A percentile compares a stretch with the other conserved stretches of the same genome.
Conservation (phyloP, 2,888 invertebrate species). For the Mythimna albipuncta region DNA sequence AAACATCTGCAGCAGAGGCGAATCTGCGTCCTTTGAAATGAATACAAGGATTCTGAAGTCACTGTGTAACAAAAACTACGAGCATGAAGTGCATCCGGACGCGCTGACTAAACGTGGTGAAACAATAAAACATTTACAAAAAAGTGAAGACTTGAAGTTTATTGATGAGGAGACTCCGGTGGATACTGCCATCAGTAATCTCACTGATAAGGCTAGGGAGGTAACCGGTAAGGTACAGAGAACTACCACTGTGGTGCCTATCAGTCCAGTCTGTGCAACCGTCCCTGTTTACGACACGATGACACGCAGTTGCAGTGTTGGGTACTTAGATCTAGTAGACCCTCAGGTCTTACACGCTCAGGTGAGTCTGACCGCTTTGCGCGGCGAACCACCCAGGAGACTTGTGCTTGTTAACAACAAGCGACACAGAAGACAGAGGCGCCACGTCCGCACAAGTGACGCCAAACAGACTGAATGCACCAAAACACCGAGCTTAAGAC, state of each 20-base stretch:
- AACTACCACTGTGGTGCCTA: slow-evolving; percentile 92
- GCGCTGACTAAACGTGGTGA: slow-evolving; percentile 78
- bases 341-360: slow-evolving; percentile 94
- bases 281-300: slow-evolving; percentile 91
- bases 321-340: slow-evolving; percentile 96
- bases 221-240: slow-evolving; percentile 77
- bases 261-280: slow-evolving; percentile 90
- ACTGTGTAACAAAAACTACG: slow-evolving; percentile 83
- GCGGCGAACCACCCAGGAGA: slow-evolving; percentile 94
- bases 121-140: slow-evolving; percentile 79
- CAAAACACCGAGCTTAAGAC: slow-evolving; percentile 90
- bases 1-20: slow-evolving; percentile 86
- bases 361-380: slow-evolving; percentile 93
- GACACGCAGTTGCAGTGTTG: slow-evolving; percentile 96
- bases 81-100: slow-evolving; percentile 84
- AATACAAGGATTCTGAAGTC: slow-evolving; percentile 86
- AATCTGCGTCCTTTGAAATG: slow-evolving; percentile 81
- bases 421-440: slow-evolving; percentile 73
- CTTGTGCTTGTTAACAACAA: slow-evolving; percentile 93
- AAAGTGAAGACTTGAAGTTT: slow-evolving; percentile 92
- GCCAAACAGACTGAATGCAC: slow-evolving; percentile 70
- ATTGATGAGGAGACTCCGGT: slow-evolving; percentile 93
- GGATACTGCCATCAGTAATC: slow-evolving; percentile 68
- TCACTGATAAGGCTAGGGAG: slow-evolving; percentile 73
- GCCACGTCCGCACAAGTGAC: slow-evolving; percentile 80